Evolutionary conservation across 2,113 vertebrate genomes (phyloP).

Genomic region (Dromaius novaehollandiae): DNA sequence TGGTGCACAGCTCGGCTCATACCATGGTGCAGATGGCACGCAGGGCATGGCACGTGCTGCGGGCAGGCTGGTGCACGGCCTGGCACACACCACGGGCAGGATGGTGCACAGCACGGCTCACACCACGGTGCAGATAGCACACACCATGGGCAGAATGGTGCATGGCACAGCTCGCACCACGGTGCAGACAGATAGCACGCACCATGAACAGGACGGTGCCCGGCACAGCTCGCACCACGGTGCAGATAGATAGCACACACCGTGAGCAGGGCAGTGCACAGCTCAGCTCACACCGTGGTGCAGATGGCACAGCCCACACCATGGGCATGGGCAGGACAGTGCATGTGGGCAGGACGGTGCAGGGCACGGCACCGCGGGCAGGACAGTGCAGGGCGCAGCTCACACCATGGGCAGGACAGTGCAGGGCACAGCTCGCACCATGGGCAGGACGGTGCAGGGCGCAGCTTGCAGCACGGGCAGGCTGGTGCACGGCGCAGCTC

Average conservation of each 20-base stretch:
- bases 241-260: not conserved
- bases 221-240: rapidly evolving
- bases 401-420: too few relatives aligned
- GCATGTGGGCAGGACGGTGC: not conserved
- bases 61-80: rapidly evolving
- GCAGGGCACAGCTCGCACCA: not conserved
- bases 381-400: not conserved
- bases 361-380: rapidly evolving
- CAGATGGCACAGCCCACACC: not conserved
- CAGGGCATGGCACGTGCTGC: too few relatives aligned
- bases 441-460: rapidly evolving
- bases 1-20: rapidly evolving
- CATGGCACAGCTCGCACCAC: not conserved
- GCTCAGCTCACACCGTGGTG: rapidly evolving
- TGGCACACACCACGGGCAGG: not conserved
- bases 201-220: not conserved
- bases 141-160: rapidly evolving
- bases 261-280: rapidly evolving
- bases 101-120: rapidly evolving
- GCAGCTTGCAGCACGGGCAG: not conserved
- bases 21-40: not conserved
- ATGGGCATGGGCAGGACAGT: rapidly evolving
- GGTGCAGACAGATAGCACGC: not conserved
- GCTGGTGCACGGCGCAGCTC: rapidly evolving
- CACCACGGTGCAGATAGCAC: not conserved